Conservation (phyloP, 2,888 invertebrate genomes). For the Polyommatus icarus region DNA sequence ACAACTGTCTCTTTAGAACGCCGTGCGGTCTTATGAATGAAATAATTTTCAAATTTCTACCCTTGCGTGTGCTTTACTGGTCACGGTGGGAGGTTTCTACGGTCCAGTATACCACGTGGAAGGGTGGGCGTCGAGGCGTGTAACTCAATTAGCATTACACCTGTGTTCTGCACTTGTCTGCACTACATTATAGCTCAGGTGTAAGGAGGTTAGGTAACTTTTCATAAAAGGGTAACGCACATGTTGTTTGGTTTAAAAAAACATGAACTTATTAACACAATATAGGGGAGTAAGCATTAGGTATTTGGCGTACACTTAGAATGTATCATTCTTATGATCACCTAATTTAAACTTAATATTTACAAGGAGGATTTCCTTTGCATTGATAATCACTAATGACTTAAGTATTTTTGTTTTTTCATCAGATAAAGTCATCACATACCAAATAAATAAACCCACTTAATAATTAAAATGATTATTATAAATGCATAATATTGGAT, state of each 20-base stretch:
- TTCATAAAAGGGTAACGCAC: not conserved
- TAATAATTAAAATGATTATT: not conserved
- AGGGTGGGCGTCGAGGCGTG: slow-evolving; percentile 46
- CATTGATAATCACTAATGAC: not conserved
- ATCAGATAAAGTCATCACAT: not conserved
- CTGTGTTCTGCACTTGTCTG: slow-evolving; percentile 28
- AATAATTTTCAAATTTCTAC: not conserved
- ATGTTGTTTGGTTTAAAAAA: not conserved
- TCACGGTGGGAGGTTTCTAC: slow-evolving; percentile 39
- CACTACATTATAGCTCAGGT: not conserved
- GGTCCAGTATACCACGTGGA: slow-evolving; percentile 50
- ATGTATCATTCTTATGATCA: not conserved
- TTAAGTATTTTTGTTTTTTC: not conserved
- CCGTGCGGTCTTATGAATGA: not conserved
- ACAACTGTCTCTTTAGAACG: not conserved
- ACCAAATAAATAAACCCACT: not conserved
- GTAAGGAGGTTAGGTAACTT: not conserved
- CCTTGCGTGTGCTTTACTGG: slow-evolving; percentile 31
- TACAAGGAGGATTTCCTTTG: not conserved
- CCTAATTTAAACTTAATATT: not conserved
- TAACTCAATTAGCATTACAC: slow-evolving; percentile 29
- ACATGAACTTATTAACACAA: not conserved
- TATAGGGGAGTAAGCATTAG: not conserved
- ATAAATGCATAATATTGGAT: not conserved
- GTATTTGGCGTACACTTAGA: not conserved